phyloP scores from a whole-genome alignment of 1,140 invertebrate genomes.

The Tetraneura akinire region DNA sequence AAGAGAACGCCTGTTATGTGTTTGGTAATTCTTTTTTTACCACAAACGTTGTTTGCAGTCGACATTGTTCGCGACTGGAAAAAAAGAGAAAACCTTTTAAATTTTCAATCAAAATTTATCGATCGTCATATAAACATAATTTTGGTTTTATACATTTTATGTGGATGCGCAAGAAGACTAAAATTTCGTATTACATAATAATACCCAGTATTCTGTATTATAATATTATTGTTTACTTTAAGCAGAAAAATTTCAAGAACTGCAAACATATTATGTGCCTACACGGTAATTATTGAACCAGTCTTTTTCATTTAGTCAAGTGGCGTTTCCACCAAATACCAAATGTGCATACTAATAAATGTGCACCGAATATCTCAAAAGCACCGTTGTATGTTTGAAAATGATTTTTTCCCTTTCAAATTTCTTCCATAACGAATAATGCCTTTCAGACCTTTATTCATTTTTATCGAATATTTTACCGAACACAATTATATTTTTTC shows the following conservation, averaged over 20 bases:
- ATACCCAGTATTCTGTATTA: too few relatives aligned
- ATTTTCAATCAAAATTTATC: not conserved
- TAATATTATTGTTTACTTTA: too few relatives aligned
- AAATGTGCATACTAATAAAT: not conserved
- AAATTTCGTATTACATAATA: too few relatives aligned
- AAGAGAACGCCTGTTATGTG: too few relatives aligned
- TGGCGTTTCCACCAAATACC: not conserved
- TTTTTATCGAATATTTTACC: not conserved
- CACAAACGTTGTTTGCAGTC: too few relatives aligned
- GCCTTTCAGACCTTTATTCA: not conserved
- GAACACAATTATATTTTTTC: not conserved
- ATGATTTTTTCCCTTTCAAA: not conserved
- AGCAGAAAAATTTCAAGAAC: too few relatives aligned
- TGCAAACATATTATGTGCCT: too few relatives aligned
- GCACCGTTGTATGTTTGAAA: not conserved
- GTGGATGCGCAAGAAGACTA: not conserved
- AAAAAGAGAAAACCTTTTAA: not conserved
- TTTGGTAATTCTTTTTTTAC: too few relatives aligned
- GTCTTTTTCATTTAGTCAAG: slow-evolving; percentile 28
- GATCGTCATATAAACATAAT: slow-evolving; percentile 1
- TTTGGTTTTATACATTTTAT: not conserved
- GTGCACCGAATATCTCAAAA: not conserved
- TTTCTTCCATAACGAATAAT: not conserved
- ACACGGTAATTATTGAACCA: slow-evolving; percentile 11
- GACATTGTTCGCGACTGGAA: not conserved